Base-by-base conservation (phyloP, 2,888 invertebrate species). In the Neuroscelio doddi region DNA sequence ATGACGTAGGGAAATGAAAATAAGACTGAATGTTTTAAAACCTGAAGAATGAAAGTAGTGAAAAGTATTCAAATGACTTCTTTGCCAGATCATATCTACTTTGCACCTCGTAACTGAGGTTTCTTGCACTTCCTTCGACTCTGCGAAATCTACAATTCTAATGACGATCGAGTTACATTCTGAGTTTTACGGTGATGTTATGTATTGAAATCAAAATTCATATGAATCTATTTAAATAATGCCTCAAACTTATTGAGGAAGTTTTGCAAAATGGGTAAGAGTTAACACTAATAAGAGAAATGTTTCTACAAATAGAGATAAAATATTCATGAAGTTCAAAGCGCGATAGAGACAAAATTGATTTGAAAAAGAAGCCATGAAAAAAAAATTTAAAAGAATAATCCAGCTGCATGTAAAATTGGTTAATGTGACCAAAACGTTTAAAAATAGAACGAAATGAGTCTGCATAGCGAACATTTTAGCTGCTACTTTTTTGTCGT, bases 1-100 rank as follows among this genome's bases (percentile, higher is more conserved):
- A n/a, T n/a, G n/a, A n/a, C n/a, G n/a, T n/a, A n/a, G n/a, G n/a
- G n/a, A n/a, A n/a, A n/a, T n/a, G n/a, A n/a, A n/a, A n/a, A n/a
- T n/a, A n/a, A n/a, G n/a, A n/a, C n/a, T n/a, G n/a, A n/a, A n/a
- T n/a, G n/a, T n/a, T n/a, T n/a, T n/a, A 21, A 3, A 5, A 21
- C 2, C 52, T 26, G 52, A 32, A 15, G 17, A 46, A 32, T 38
- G 53, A 24, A 41, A 58, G 53, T 51, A 53, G 24, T 12, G 17
- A 61, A 44, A 55, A 56, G 55, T 62, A 66, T 66, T 66, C 58
- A 62, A 66, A 66, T 62, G 53, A 57, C 52, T 62, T 57, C 57
- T 57, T 66, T 56, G 42, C 29, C 52, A 45, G 52, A 57, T 66
- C 66, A 55, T 62, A 58, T 57, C 55, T 58, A 66, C 62, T 62